Conservation (phyloP, 1,140 invertebrate genomes). For the Cardiocondyla obscurior region DNA sequence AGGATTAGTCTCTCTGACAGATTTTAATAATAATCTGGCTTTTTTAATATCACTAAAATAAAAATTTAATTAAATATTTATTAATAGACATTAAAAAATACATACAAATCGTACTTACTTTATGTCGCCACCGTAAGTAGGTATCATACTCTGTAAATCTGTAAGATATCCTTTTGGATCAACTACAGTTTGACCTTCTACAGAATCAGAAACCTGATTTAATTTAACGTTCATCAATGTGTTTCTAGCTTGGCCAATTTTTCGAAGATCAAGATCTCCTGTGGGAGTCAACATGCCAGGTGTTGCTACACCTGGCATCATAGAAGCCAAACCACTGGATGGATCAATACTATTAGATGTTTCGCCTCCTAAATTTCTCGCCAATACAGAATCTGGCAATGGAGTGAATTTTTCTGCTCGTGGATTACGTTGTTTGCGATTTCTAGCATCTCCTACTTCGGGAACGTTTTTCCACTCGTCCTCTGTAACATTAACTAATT, state of each 20-base stretch:
- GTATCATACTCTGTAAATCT: slow-evolving; percentile 99
- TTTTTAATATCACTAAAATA: slow-evolving; percentile 96
- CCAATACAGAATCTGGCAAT: slow-evolving; percentile 97
- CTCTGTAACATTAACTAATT: slow-evolving; percentile 93
- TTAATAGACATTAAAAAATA: neutral
- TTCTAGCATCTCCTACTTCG: slow-evolving; percentile 99
- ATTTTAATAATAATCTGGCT: slow-evolving; percentile 97
- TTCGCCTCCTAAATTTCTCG: slow-evolving; percentile 94
- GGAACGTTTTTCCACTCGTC: slow-evolving; percentile 99
- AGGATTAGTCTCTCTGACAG: slow-evolving; percentile 99
- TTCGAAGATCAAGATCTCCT: slow-evolving; percentile 98
- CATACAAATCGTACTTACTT: slow-evolving; percentile 85
- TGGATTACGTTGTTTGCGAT: slow-evolving; percentile 97
- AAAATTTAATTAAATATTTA: neutral
- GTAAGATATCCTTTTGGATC: slow-evolving; percentile 99
- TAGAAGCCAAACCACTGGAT: slow-evolving; percentile 91
- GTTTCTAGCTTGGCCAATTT: slow-evolving; percentile 99
- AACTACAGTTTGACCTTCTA: slow-evolving; percentile 99
- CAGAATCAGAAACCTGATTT: slow-evolving; percentile 99
- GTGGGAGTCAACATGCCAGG: slow-evolving; percentile 91
- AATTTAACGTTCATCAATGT: slow-evolving; percentile 99
- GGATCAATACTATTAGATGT: slow-evolving; percentile 93
- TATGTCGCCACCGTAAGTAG: slow-evolving; percentile 98
- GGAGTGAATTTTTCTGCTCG: slow-evolving; percentile 98
- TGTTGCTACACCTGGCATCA: slow-evolving; percentile 91